Evolutionary conservation across 1,140 invertebrate species (phyloP), one percentile per base, ranked within the genome.

Genomic region (Drosophila pseudoobscura): DNA sequence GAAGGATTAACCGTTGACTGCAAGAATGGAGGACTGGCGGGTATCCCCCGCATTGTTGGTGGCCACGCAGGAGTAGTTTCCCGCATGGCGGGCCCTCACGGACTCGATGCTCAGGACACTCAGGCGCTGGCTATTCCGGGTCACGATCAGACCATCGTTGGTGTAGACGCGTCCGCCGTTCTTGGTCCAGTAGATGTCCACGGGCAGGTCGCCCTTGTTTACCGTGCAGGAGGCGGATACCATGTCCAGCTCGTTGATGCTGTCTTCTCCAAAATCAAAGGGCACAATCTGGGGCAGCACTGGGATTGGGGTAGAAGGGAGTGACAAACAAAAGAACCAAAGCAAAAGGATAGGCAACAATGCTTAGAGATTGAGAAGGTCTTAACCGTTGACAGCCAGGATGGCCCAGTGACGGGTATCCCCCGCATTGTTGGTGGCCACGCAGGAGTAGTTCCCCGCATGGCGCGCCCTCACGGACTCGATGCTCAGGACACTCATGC

Each of bases 181-280:
- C 58, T 92, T 92, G 8, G 89, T 91, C 96, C 97, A 97, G 45
- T 93, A 92, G 64, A 97, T 96, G 57, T 94, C 94, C 70, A 97
- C 92, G 8, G 97, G 96, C 72, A 95, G 93, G 89, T 98, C 96
- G 39, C 97, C 97, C 91, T 97, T 97, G 76, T 95, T 94, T 6
- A 98, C 95, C n/a, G 95, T 95, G 92, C 97, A 98, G 13, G 94
- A 94, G 44, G 96, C 93, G 13, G 94, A 95, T 11, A 94, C 94
- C 90, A 93, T 94, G 71, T 96, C 95, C 51, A 95, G 94, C 45
- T 94, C 94, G 84, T 96, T 95, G 35, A 95, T 93, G 49, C 94
- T 92, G 63, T 95, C 94, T 29, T 94, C 93, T 66, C 95, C 95
- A 89, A 95, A 95, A 79, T 94, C 94, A 85, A 96, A 95, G 26